Conservation (phyloP, 2,888 invertebrate genomes). For the Aethes cnicana region DNA sequence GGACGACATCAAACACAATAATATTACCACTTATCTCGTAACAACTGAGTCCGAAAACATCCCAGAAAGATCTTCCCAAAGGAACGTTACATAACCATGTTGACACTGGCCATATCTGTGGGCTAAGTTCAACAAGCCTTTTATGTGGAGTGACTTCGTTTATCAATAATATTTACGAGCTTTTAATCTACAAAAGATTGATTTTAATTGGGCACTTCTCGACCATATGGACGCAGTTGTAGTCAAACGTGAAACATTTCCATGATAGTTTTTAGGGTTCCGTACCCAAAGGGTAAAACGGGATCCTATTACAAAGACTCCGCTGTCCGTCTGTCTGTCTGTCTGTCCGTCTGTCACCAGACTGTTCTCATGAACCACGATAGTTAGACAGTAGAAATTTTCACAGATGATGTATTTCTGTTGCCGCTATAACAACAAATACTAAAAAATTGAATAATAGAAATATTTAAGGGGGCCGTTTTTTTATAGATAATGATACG, state of each 20-base stretch:
- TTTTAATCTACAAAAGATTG: slow-evolving; percentile 55
- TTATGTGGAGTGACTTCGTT: slow-evolving; percentile 54
- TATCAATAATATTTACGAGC: slow-evolving; percentile 61
- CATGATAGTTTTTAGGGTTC: too few species aligned
- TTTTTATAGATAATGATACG: too few species aligned
- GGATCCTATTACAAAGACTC: too few species aligned
- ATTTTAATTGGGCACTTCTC: slow-evolving; percentile 51
- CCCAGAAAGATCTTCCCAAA: slow-evolving; percentile 58
- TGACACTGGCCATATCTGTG: slow-evolving; percentile 62
- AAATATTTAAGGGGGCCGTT: too few species aligned
- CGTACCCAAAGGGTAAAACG: too few species aligned
- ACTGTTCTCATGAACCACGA: too few species aligned
- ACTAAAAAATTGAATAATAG: too few species aligned
- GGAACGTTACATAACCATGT: slow-evolving; percentile 56
- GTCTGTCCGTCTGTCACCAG: too few species aligned
- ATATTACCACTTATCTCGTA: slow-evolving; percentile 78
- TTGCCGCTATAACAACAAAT: too few species aligned
- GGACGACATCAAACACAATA: slow-evolving; percentile 70
- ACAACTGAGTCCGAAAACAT: slow-evolving; percentile 71
- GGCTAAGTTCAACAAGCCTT: slow-evolving; percentile 55
- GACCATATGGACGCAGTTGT: slow-evolving; percentile 41
- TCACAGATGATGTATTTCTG: too few species aligned
- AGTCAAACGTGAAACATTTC: slow-evolving; percentile 6
- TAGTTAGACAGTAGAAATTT: too few species aligned
- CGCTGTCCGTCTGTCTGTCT: too few species aligned